A percentile compares a stretch with the other conserved stretches of the same genome.
phyloP scores from a whole-genome alignment of 2,888 invertebrate species.

The Octodonta nipae region DNA sequence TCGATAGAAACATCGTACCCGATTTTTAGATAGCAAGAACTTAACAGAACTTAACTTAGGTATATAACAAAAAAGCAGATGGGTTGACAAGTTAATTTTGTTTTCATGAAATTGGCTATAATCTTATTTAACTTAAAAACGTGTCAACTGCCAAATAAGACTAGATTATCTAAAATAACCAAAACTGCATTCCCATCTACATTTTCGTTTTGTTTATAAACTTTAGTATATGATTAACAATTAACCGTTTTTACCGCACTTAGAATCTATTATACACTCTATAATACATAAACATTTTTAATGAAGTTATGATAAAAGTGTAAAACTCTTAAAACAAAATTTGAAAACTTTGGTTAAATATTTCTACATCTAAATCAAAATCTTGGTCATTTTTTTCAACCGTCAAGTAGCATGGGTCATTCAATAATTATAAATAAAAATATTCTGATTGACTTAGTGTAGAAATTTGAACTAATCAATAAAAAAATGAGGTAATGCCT shows the following conservation, averaged over 20 bases:
- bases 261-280: constrained; percentile 15
- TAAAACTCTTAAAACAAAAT: constrained; percentile 1
- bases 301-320: constrained; percentile 8
- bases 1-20: background rate
- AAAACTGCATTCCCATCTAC: no score
- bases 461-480: constrained; percentile 6
- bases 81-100: no score
- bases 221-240: constrained; percentile 4
- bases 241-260: constrained; percentile 21
- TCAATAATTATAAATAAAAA: no score
- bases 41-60: background rate
- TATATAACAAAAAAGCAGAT: no score
- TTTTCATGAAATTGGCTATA: no score
- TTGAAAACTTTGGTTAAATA: constrained; percentile 14
- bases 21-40: background rate
- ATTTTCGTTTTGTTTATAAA: no score
- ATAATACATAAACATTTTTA: constrained; percentile 6
- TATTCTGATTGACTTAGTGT: constrained; percentile 8
- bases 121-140: no score
- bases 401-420: no score
- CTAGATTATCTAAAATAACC: no score
- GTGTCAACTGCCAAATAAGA: no score
- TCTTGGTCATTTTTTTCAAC: no score
- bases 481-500: constrained; percentile 9
- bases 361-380: constrained; percentile 12